phyloP scores from a whole-genome alignment of 2,113 vertebrate genomes.

The Pseudolaguvia tuberculata region DNA sequence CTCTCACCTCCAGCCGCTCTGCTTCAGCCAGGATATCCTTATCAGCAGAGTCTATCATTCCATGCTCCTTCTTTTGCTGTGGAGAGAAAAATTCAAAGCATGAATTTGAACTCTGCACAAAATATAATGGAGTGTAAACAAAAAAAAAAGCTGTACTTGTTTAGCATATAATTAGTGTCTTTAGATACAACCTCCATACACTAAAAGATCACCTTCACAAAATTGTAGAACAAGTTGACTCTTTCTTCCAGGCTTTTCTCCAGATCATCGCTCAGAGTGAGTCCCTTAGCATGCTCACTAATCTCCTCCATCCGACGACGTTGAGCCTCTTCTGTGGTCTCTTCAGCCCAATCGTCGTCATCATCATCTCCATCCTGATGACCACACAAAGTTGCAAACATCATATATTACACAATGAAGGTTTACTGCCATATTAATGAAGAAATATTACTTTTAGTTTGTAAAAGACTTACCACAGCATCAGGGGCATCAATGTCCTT shows the following conservation, averaged over 20 bases:
- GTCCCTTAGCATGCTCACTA: conserved; percentile 91
- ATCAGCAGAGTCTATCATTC: conserved; percentile 84
- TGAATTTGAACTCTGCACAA: too few species aligned
- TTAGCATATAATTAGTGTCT: background rate
- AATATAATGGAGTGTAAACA: background rate
- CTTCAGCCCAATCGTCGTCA: conserved; percentile 96
- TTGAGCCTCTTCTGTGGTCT: conserved; percentile 94
- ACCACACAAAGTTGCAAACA: background rate
- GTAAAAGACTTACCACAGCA: conserved; percentile 74
- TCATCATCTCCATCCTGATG: conserved; percentile 82
- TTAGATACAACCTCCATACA: background rate
- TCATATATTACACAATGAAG: background rate
- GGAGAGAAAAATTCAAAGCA: background rate
- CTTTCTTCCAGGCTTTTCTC: conserved; percentile 90
- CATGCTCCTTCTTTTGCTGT: conserved; percentile 92
- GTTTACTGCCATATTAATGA: background rate
- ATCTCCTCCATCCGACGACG: conserved; percentile 96
- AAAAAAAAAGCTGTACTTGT: background rate
- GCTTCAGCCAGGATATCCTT: conserved; percentile 97
- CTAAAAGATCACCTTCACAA: conserved; percentile 80
- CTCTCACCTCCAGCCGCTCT: conserved; percentile 94
- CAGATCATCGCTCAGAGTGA: conserved; percentile 92
- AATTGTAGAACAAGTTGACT: conserved; percentile 94
- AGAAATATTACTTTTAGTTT: background rate
- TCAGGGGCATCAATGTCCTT: conserved; percentile 85